Evolutionary conservation across 2,797 vertebrate genomes (phyloP), one percentile per base, ranked within the genome.

Genomic region (Bovichtus variegatus): DNA sequence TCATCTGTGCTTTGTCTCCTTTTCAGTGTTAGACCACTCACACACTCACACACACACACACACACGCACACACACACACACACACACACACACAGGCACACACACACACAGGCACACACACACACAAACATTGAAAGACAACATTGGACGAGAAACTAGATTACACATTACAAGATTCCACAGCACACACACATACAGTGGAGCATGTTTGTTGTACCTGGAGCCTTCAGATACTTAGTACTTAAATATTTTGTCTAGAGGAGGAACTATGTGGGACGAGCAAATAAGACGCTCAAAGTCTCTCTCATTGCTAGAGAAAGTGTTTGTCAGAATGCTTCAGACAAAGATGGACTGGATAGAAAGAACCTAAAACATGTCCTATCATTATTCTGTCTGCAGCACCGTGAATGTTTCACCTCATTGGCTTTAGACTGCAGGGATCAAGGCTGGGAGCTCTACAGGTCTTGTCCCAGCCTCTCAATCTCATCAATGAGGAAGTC

Each of bases 401-500:
- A 75, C 65, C 53, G 65, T 73, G 83, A 88, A 34, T 59, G 81
- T 83, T 91, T 88, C 79, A 63, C 54, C 72, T 77, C 67, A n/a
- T 1, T 19, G 66, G 49, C 31, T 1, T 71, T n/a, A 89, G 87
- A 80, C 47, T 54, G 59, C 59, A 84, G 74, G 71, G 75, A 9
- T 2, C n/a, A n/a, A n/a, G 83, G 16, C 57, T 58, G 78, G 72
- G 78, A 71, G 36, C 23, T 73, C 92, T 97, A 99, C 95, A 99
- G 96, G 83, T 99, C 98, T 10, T 96, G 95, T 60, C 97, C 98
- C 87, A 99, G 13, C 89, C 98, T 95, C 91, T 99, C 98, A n/a
- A 99, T 97, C 93, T 99, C 98, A 54, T 98, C 97, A 31, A 99
- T 96, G 82, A 99, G 97, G 94, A 99, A 99, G 92, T 99, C 97